Base-by-base conservation (phyloP, 2,888 invertebrate species). In the Listrodromus nycthemerus region DNA sequence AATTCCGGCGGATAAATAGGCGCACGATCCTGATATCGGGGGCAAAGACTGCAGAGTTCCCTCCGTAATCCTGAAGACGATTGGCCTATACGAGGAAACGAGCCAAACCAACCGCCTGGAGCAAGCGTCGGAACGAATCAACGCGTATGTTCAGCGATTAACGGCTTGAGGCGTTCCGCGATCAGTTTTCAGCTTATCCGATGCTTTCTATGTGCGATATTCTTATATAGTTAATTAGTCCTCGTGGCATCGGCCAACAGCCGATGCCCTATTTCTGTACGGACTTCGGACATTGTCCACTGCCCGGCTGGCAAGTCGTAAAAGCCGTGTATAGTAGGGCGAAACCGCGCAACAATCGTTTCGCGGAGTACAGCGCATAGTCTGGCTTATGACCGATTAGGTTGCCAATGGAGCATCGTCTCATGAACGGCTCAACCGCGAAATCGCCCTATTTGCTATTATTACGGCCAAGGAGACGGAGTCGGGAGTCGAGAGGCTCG, bases 381-480 rank as follows among this genome's bases (percentile, higher is more conserved):
- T 45, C 55, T 5, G 37, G 71, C 76, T 77, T 71, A 82, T 77
- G 66, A 67, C 21, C 66, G 48, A 71, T 76, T 33, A 10, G 8
- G 33, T 4, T 69, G 27, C 66, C 71, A 71, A 77, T 77, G 61
- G 48, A 77, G 58, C 76, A 61, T 82, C 55, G 19, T 71, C 58
- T 71, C 48, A 82, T 82, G 66, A 76, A 70, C 55, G 61, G 67
- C 45, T 67, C 61, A 37, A 63, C 50, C 27, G 61, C 76, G 66
- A 58, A 50, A 37, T n/a, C 61, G 6, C 61, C 33, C 67, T n/a
- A 61, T 65, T 76, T 48, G 33, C 45, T 48, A 81, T 81, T 76
- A 81, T 71, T 33, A 55, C 55, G 70, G 69, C 65, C 76, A 81
- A 81, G 76, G 70, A 76, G 70, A 81, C 70, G 21, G 61, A 52